Evolutionary conservation across 2,888 invertebrate genomes (phyloP).

Genomic region (Machimus rusticus): DNA sequence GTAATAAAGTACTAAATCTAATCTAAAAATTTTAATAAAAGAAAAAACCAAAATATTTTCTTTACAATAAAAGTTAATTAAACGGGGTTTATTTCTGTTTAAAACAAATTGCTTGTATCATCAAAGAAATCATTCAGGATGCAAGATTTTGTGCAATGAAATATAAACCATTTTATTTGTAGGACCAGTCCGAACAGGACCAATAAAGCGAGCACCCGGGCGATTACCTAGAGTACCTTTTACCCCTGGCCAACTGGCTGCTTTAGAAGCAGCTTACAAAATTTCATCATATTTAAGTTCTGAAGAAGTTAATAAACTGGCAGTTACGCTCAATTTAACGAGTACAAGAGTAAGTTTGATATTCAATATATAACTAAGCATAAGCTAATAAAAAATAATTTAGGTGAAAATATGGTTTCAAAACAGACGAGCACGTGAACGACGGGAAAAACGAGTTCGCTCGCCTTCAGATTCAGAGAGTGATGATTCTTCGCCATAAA

Average conservation of each 20-base stretch:
- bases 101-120: no score
- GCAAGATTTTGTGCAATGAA: neutral
- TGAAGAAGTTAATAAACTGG: slow-evolving; percentile 70
- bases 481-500: neutral
- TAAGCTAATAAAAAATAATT: slow-evolving; percentile 47
- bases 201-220: slow-evolving; percentile 67
- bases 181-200: slow-evolving; percentile 58
- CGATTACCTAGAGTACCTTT: slow-evolving; percentile 75
- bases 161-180: neutral
- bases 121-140: neutral
- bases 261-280: slow-evolving; percentile 72
- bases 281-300: slow-evolving; percentile 72
- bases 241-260: slow-evolving; percentile 69
- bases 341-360: slow-evolving; percentile 69
- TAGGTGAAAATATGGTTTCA: slow-evolving; percentile 57
- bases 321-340: slow-evolving; percentile 68
- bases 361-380: neutral
- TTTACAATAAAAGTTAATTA: no score
- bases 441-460: slow-evolving; percentile 68
- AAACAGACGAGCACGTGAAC: slow-evolving; percentile 78
- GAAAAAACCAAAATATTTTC: no score
- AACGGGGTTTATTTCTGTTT: no score
- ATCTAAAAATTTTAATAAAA: no score
- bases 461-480: neutral
- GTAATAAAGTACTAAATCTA: no score